These are phyloP conservation scores for Chromobotia macracanthus DNA, from an alignment of 2,797 vertebrate species.

Conservation along the genomic window DNA sequence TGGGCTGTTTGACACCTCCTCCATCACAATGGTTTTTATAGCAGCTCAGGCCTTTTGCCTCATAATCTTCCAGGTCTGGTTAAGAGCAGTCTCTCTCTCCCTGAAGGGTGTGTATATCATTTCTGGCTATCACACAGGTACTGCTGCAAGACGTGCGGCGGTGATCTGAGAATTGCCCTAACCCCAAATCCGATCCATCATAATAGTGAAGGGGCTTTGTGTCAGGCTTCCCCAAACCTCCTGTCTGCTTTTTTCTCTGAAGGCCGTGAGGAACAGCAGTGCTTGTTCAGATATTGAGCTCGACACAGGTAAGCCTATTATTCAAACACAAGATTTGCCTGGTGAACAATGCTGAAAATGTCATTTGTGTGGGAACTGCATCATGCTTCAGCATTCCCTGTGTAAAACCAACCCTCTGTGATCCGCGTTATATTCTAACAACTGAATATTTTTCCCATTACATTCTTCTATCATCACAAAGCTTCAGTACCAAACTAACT, in stretches of 20 bases:
- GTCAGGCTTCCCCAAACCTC: slow-evolving; percentile 28
- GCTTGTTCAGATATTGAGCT: slow-evolving; percentile 20
- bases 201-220: slow-evolving; percentile 40
- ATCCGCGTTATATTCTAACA: background rate
- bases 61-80: slow-evolving; percentile 36
- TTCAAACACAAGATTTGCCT: background rate
- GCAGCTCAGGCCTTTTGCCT: background rate
- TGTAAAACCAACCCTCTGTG: background rate
- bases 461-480: background rate
- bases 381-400: background rate
- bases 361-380: background rate
- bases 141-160: slow-evolving; percentile 23
- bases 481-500: background rate
- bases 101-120: slow-evolving; percentile 39
- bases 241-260: slow-evolving; percentile 2
- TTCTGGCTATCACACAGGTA: slow-evolving; percentile 48
- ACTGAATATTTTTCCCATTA: background rate
- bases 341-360: background rate
- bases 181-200: slow-evolving; percentile 52
- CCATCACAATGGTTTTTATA: slow-evolving; percentile 36
- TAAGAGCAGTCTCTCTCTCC: slow-evolving; percentile 36
- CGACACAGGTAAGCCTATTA: slow-evolving; percentile 5
- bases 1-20: slow-evolving; percentile 4
- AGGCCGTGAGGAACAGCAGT: slow-evolving; percentile 22
- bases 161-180: slow-evolving; percentile 45